Evolutionary conservation across 1,140 invertebrate species (phyloP).

Genomic region (Epicauta chinensis): DNA sequence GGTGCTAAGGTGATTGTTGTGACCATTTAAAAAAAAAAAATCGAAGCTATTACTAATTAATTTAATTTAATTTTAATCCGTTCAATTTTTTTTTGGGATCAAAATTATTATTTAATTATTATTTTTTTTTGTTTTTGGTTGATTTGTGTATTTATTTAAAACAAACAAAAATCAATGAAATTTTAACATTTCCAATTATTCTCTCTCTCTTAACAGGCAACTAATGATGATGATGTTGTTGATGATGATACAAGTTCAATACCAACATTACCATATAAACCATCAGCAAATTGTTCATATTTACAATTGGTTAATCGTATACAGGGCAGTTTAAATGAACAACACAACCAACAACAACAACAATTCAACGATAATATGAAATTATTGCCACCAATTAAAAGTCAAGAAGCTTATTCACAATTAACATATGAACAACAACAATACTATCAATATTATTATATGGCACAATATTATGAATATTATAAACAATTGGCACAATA

Average conservation of each 20-base stretch:
- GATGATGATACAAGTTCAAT: slow-evolving; percentile 5
- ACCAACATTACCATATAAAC: slow-evolving; percentile 14
- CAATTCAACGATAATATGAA: not conserved
- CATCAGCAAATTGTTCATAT: slow-evolving; percentile 77
- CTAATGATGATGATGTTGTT: no score
- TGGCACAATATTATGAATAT: slow-evolving; percentile 39
- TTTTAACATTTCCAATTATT: no score
- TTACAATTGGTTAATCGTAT: slow-evolving; percentile 78
- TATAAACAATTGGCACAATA: slow-evolving; percentile 37
- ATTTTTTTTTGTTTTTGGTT: slow-evolving; percentile 7
- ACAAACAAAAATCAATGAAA: not conserved
- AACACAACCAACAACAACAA: slow-evolving; percentile 3
- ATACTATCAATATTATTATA: slow-evolving; percentile 39
- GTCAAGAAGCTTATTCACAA: slow-evolving; percentile 10
- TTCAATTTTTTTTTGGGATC: no score
- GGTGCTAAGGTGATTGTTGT: slow-evolving; percentile 18
- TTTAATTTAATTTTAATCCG: no score
- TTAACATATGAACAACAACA: slow-evolving; percentile 35
- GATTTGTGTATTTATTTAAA: slow-evolving; percentile 1
- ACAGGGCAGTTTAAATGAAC: slow-evolving; percentile 53
- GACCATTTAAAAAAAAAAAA: not conserved
- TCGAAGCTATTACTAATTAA: no score
- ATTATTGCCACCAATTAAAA: slow-evolving; percentile 4
- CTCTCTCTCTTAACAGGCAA: no score
- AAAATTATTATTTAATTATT: no score